A percentile compares a stretch with the other conserved stretches of the same genome.
These are phyloP conservation scores for Acleris holmiana DNA, from an alignment of 2,888 invertebrate genomes.

Conservation along the genomic window DNA sequence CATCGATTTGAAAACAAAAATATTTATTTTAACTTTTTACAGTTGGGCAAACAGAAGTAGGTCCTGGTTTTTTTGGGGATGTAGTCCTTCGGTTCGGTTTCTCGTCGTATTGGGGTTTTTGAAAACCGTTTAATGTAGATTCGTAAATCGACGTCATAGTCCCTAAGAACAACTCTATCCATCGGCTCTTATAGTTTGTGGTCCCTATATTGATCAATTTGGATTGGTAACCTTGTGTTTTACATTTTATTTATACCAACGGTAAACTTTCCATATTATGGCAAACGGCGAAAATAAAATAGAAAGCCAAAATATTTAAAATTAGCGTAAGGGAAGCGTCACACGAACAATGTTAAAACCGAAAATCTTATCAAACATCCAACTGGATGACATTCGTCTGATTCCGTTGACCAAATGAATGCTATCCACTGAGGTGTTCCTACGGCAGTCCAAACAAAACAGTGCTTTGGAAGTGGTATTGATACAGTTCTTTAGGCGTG, in stretches of 20 bases:
- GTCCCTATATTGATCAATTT: too few relatives aligned
- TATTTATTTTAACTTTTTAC: too few relatives aligned
- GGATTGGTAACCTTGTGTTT: too few relatives aligned
- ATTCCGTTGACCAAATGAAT: slow-evolving; percentile 8
- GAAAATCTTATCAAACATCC: slow-evolving; percentile 46
- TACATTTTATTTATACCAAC: neutral
- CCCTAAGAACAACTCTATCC: too few relatives aligned
- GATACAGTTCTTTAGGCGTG: neutral
- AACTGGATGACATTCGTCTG: slow-evolving; percentile 40
- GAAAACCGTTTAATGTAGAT: too few relatives aligned
- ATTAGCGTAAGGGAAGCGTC: slow-evolving; percentile 60
- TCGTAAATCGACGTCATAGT: too few relatives aligned
- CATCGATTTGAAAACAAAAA: too few relatives aligned
- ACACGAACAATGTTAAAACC: slow-evolving; percentile 64
- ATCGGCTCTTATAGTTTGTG: neutral
- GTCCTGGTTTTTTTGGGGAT: too few relatives aligned
- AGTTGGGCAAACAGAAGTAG: too few relatives aligned
- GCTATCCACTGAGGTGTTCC: slow-evolving; percentile 4
- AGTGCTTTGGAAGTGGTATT: slow-evolving; percentile 17
- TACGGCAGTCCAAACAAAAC: slow-evolving; percentile 23
- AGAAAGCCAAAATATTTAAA: slow-evolving; percentile 49
- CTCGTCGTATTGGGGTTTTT: too few relatives aligned
- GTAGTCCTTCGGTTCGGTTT: too few relatives aligned
- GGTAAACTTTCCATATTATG: slow-evolving; percentile 44
- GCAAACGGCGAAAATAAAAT: slow-evolving; percentile 54